A percentile compares a stretch with the other conserved stretches of the same genome.
Conservation (phyloP, 2,113 vertebrate genomes). For the Salminus brasiliensis region DNA sequence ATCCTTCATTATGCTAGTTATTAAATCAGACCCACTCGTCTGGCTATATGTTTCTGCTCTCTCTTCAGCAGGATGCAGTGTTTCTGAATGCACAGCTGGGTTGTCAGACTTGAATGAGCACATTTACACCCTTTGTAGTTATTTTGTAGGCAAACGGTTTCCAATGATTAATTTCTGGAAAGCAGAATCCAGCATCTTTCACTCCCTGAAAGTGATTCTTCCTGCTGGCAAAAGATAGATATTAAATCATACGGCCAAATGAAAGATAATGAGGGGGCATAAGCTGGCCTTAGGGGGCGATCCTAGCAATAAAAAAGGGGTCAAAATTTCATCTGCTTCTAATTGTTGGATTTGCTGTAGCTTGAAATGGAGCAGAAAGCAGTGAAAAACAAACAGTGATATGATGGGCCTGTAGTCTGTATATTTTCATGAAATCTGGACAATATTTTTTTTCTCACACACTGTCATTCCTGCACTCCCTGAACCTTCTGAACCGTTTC, state of each 20-base stretch:
- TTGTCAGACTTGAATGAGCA: neutral
- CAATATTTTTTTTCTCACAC: neutral
- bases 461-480: neutral
- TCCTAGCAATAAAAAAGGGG: neutral
- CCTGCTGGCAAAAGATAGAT: neutral
- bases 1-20: conserved; percentile 18
- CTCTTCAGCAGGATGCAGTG: neutral
- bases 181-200: too few species aligned
- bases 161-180: too few species aligned
- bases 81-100: too few species aligned
- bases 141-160: neutral
- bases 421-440: neutral
- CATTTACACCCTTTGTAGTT: neutral
- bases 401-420: neutral
- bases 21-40: conserved; percentile 4
- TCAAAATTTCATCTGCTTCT: neutral
- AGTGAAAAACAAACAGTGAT: neutral
- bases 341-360: neutral
- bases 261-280: neutral
- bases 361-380: neutral
- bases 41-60: conserved; percentile 16
- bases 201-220: neutral
- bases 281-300: neutral
- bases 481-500: neutral
- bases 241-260: neutral